Percentiles rank a stretch among this genome's conserved stretches.
phyloP scores from a whole-genome alignment of 2,797 vertebrate species.

The Sarcoramphus papa region DNA sequence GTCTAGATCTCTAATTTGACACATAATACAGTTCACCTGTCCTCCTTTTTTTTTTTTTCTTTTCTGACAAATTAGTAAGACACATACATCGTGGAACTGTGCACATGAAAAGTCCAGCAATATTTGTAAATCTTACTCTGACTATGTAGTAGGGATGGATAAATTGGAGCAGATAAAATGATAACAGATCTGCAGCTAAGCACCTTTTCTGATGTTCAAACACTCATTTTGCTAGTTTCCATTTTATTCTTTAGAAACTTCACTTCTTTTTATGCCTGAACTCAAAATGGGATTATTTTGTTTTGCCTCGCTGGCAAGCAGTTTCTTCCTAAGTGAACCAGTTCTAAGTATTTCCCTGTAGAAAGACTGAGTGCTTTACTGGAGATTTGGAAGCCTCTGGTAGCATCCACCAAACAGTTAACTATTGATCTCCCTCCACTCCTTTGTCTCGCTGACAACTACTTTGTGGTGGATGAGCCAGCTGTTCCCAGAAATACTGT shows the following conservation, averaged over 20 bases:
- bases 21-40: background rate
- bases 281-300: background rate
- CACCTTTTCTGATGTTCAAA: background rate
- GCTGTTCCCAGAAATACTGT: background rate
- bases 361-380: background rate
- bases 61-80: background rate
- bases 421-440: background rate
- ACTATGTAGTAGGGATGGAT: background rate
- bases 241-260: background rate
- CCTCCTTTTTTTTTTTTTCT: background rate
- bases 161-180: background rate
- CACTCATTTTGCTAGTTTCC: background rate
- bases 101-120: background rate
- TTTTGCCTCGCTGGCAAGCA: background rate
- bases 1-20: background rate
- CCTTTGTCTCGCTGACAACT: background rate
- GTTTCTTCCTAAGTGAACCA: background rate
- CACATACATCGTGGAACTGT: fast-evolving
- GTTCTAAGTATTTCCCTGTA: background rate
- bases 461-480: background rate
- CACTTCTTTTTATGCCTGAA: background rate
- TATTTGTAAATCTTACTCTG: background rate
- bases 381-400: background rate
- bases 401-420: background rate
- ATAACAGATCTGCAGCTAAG: background rate